phyloP scores from a whole-genome alignment of 2,113 vertebrate species.

The Sitta europaea region DNA sequence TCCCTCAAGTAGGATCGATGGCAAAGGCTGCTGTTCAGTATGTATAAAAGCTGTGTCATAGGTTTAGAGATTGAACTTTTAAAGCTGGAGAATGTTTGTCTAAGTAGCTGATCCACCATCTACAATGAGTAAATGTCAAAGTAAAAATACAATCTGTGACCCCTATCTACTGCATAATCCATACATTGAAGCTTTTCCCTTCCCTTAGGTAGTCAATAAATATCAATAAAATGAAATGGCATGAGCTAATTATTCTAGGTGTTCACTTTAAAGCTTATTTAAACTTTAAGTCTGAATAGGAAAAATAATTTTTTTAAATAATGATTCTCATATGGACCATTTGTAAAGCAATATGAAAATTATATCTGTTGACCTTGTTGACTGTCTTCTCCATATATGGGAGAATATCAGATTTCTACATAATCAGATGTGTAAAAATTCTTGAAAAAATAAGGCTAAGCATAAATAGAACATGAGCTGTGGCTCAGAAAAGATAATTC shows the following conservation, averaged over 20 bases:
- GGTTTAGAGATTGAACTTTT: slow-evolving; percentile 29
- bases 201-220: slow-evolving; percentile 12
- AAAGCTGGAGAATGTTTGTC: slow-evolving; percentile 34
- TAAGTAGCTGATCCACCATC: not conserved
- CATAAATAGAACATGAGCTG: not conserved
- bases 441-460: not conserved
- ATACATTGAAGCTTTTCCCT: slow-evolving; percentile 1
- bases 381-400: not conserved
- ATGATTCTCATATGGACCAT: not conserved
- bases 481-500: not conserved
- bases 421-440: not conserved
- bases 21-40: not conserved
- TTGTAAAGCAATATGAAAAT: not conserved
- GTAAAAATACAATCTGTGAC: slow-evolving; percentile 31
- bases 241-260: not conserved
- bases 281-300: not conserved
- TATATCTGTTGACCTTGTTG: not conserved
- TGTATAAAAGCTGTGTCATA: not conserved
- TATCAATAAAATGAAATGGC: not conserved
- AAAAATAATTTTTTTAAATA: not conserved
- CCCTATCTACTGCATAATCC: slow-evolving; percentile 9
- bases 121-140: slow-evolving; percentile 39
- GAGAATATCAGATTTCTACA: not conserved
- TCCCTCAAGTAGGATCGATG: not conserved
- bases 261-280: not conserved